Conservation (phyloP, 1,140 invertebrate species). For the Lepidostoma basale region DNA sequence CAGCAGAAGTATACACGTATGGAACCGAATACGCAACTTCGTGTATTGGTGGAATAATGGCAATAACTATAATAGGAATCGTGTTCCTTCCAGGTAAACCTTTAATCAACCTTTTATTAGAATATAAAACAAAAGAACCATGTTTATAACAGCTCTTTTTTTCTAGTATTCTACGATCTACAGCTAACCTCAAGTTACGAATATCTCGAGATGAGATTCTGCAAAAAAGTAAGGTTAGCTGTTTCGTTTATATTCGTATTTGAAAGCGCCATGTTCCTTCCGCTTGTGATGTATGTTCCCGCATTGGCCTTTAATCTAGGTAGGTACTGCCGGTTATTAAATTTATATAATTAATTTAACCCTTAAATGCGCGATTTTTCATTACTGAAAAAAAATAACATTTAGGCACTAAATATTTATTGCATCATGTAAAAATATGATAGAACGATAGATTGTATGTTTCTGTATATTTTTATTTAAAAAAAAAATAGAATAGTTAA, state of each 20-base stretch:
- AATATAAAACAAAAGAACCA: no score
- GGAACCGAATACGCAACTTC: slow-evolving; percentile 72
- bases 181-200: slow-evolving; percentile 78
- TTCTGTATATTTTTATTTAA: no score
- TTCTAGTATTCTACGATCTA: slow-evolving; percentile 79
- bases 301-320: slow-evolving; percentile 66
- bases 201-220: slow-evolving; percentile 62
- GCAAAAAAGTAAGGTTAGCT: slow-evolving; percentile 61
- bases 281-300: slow-evolving; percentile 68
- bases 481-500: no score
- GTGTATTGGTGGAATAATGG: slow-evolving; percentile 65
- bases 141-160: slow-evolving; percentile 55
- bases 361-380: no score
- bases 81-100: slow-evolving; percentile 61
- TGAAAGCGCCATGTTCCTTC: slow-evolving; percentile 60
- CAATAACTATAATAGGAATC: slow-evolving; percentile 55
- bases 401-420: no score
- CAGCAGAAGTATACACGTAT: slow-evolving; percentile 78
- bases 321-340: no score
- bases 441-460: no score
- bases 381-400: no score
- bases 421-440: no score
- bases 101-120: no score
- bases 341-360: no score
- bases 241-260: slow-evolving; percentile 65